Evolutionary conservation across 1,140 invertebrate species (phyloP).

Genomic region (Drosophila parvula): DNA sequence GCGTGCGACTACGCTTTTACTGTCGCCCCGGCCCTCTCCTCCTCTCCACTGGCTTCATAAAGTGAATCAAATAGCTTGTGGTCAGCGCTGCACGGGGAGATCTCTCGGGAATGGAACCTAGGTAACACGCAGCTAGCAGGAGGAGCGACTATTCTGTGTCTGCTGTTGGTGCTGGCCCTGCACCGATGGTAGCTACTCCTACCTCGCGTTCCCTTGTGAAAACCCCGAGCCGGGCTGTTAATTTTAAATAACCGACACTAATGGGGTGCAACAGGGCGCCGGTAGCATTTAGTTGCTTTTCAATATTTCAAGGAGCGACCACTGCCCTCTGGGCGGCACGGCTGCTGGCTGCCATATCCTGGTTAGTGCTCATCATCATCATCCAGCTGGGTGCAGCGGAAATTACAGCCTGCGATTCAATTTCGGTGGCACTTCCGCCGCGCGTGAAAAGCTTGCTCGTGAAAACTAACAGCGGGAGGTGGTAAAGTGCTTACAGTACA

Average conservation of each 20-base stretch:
- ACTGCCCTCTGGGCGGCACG: not conserved
- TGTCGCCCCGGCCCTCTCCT: not conserved
- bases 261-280: constrained; percentile 50
- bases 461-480: constrained; percentile 41
- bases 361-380: constrained; percentile 20
- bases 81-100: not conserved
- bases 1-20: constrained; percentile 4
- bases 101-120: not conserved
- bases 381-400: constrained; percentile 58
- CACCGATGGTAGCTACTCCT: too few species aligned
- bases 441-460: constrained; percentile 71
- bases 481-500: constrained; percentile 1
- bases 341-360: constrained; percentile 10
- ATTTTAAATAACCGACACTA: constrained; percentile 70
- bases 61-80: constrained; percentile 61
- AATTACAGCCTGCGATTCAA: constrained; percentile 81
- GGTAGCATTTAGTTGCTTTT: constrained; percentile 58
- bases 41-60: constrained; percentile 50
- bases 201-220: not conserved
- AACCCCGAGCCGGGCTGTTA: constrained; percentile 42
- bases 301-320: constrained; percentile 46
- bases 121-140: constrained; percentile 6
- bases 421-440: constrained; percentile 76
- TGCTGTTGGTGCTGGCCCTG: not conserved
- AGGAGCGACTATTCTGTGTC: constrained; percentile 13